Evolutionary conservation across 2,888 invertebrate species (phyloP), one percentile per base, ranked within the genome.

Genomic region (Sphaeridia pumilis): DNA sequence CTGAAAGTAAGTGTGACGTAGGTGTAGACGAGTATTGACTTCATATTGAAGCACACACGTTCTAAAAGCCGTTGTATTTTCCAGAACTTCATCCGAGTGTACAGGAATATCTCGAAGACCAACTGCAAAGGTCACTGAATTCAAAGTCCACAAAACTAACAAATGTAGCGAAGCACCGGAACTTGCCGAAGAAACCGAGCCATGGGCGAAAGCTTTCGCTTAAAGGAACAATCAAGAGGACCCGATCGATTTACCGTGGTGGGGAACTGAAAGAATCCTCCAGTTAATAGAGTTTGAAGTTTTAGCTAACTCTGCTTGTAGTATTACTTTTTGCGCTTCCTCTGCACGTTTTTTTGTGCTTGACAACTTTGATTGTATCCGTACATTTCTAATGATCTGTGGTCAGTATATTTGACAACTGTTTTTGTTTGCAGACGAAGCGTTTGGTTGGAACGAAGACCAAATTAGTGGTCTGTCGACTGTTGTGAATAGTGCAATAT

Each of bases 191-290:
- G 34, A 61, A 58, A 36, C 17, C 55, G 2, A 58, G 34, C 44
- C 43, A 55, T 26, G 56, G 57, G 14, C 46, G 63, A 27, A 79
- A 82, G 67, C 83, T 89, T 82, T 89, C 88, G 0, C 85, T 93
- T 21, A 83, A 84, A 66, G 94, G 94, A 49, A 90, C 93, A 38
- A 90, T 94, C 55, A 87, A 87, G 72, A 86, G 93, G 69, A 93
- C 93, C 0, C 76, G 93, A 61, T 90, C 92, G 12, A 94, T 94
- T 59, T 65, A 65, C 41, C 50, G 62, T 46, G 64, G 63, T 63
- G 52, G 52, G 47, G 52, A 52, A 21, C 38, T 52, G 38, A 52
- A 46, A 46, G 52, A 52, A 26, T 36, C 41, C 34, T 52, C 46
- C 14, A 52, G 52, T 52, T 41, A 42, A 52, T 52, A 46, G 24